A percentile compares a stretch with the other conserved stretches of the same genome.
Conservation (phyloP, 2,113 vertebrate species). For the Ginglymostoma cirratum region DNA sequence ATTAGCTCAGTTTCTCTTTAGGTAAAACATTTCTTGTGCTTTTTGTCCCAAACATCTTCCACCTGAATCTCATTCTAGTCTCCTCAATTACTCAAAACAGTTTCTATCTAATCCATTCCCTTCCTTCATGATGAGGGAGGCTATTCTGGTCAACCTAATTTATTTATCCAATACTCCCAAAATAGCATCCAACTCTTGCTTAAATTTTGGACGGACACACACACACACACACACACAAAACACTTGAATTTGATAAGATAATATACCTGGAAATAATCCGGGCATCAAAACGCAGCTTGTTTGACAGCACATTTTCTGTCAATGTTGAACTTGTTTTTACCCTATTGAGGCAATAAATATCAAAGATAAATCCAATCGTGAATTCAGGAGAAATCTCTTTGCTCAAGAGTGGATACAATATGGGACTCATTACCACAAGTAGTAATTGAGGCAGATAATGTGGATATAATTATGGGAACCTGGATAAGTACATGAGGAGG, state of each 20-base stretch:
- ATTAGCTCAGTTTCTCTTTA: background rate
- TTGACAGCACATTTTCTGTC: constrained; percentile 67
- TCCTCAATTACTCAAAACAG: background rate
- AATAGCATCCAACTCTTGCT: background rate
- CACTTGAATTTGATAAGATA: background rate
- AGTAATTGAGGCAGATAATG: background rate
- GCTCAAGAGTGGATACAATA: background rate
- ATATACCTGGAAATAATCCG: constrained; percentile 69
- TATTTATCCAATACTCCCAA: background rate
- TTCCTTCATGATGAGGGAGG: background rate
- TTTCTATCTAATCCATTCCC: background rate
- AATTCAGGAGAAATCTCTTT: background rate
- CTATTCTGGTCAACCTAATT: background rate
- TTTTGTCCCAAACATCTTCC: background rate
- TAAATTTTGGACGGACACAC: background rate
- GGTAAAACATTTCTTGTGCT: background rate
- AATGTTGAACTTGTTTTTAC: constrained; percentile 65
- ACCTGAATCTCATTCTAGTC: background rate
- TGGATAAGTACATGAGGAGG: background rate
- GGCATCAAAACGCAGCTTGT: constrained; percentile 65
- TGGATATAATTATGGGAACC: background rate
- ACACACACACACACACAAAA: no score
- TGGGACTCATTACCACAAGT: background rate
- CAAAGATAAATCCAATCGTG: background rate
- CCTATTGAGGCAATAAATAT: constrained; percentile 53